A percentile compares a stretch with the other conserved stretches of the same genome.
These are phyloP conservation scores for Scaptomyza reducta DNA, from an alignment of 2,888 invertebrate genomes.

Conservation along the genomic window DNA sequence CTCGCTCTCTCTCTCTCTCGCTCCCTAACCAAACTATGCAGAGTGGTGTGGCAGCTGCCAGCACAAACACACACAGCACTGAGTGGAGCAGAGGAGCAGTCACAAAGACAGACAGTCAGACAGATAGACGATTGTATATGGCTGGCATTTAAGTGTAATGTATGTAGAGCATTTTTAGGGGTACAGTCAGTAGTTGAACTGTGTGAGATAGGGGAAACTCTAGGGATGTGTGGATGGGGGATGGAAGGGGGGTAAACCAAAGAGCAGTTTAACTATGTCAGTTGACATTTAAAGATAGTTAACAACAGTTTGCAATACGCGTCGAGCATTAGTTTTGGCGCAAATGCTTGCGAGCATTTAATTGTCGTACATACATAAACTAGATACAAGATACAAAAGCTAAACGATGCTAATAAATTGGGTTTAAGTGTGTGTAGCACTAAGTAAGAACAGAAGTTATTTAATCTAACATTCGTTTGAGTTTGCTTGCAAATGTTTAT, in stretches of 20 bases:
- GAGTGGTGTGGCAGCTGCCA: constrained; percentile 12
- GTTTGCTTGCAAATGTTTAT: neutral
- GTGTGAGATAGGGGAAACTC: neutral
- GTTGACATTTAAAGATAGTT: constrained; percentile 73
- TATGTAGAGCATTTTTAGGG: constrained; percentile 70
- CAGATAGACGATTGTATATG: constrained; percentile 63
- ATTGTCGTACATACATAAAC: constrained; percentile 13
- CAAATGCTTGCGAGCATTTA: constrained; percentile 23
- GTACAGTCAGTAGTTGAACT: constrained; percentile 28
- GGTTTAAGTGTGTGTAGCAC: neutral
- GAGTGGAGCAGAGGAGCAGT: neutral
- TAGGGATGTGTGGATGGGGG: too few species aligned
- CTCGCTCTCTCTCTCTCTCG: neutral
- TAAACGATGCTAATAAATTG: constrained; percentile 25
- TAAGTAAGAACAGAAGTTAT: neutral
- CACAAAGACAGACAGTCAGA: neutral
- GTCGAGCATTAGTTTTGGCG: constrained; percentile 25
- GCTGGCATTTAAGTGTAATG: constrained; percentile 76
- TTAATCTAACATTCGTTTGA: neutral
- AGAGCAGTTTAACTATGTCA: constrained; percentile 58
- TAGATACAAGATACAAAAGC: constrained; percentile 5
- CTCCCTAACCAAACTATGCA: constrained; percentile 30
- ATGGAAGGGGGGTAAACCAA: neutral
- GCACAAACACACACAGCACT: constrained; percentile 1
- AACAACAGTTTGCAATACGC: constrained; percentile 63